Percentiles rank a stretch among this genome's conserved stretches.
phyloP scores from a whole-genome alignment of 2,113 vertebrate genomes.

The Phoenicopterus ruber region DNA sequence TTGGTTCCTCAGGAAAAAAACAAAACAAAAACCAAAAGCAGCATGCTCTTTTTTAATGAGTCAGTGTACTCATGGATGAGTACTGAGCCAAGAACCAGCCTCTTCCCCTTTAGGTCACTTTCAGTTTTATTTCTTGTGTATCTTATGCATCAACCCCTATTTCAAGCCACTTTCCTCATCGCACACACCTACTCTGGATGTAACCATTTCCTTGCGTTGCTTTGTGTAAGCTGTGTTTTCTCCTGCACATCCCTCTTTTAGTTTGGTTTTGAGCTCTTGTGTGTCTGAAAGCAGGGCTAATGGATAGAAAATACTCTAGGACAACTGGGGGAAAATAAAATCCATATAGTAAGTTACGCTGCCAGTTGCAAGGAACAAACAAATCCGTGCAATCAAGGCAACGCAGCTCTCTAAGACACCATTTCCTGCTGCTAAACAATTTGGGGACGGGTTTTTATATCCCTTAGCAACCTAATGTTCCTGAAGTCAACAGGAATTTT shows the following conservation, averaged over 20 bases:
- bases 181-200: neutral
- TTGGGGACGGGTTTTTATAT: neutral
- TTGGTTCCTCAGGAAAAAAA: neutral
- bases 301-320: neutral
- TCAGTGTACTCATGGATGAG: neutral
- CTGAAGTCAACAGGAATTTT: neutral
- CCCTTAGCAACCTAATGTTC: conserved; percentile 25
- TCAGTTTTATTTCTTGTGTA: neutral
- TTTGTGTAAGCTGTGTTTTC: neutral
- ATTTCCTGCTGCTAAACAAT: conserved; percentile 32
- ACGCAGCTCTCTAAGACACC: neutral
- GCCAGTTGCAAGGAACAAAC: neutral
- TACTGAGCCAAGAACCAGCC: neutral
- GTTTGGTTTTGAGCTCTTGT: neutral
- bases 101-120: neutral
- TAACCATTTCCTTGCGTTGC: neutral
- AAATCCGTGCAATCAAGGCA: neutral
- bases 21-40: neutral
- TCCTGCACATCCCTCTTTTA: neutral
- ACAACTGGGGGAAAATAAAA: neutral
- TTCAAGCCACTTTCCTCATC: neutral
- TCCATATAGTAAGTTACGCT: neutral
- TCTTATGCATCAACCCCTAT: neutral
- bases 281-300: neutral
- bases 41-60: neutral